Percentiles rank a stretch among this genome's conserved stretches.
Evolutionary conservation across 2,797 vertebrate genomes (phyloP).

Genomic region (Betta splendens): DNA sequence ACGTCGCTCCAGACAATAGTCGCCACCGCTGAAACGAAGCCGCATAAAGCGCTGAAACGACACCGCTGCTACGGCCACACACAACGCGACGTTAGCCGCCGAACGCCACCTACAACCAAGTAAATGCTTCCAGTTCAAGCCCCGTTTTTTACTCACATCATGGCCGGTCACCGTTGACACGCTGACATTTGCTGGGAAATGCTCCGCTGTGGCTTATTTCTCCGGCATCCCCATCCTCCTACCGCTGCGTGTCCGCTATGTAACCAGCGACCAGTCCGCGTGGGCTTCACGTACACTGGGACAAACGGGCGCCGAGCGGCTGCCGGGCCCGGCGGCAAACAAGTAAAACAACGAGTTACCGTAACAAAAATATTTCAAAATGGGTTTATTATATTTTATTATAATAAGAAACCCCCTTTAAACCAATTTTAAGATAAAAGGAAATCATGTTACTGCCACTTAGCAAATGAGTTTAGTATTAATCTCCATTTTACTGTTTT

Average conservation of each 20-base stretch:
- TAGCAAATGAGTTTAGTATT: too few relatives aligned
- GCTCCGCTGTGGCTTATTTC: constrained; percentile 9
- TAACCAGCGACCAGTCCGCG: neutral
- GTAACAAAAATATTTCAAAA: too few relatives aligned
- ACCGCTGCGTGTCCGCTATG: constrained; percentile 6
- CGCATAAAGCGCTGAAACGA: fast-evolving
- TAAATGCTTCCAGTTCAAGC: fast-evolving
- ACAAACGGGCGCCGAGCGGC: too few relatives aligned
- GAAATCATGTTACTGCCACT: too few relatives aligned
- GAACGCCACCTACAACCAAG: neutral
- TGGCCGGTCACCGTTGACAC: neutral
- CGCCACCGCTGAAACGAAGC: fast-evolving
- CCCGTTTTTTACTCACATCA: constrained; percentile 38
- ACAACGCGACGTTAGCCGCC: constrained; percentile 22
- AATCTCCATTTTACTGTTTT: too few relatives aligned
- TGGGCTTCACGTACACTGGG: neutral
- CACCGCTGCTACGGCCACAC: constrained; percentile 2
- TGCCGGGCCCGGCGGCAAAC: too few relatives aligned
- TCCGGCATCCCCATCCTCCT: constrained; percentile 40
- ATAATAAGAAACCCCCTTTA: too few relatives aligned
- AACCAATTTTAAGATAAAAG: too few relatives aligned
- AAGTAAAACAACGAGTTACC: too few relatives aligned
- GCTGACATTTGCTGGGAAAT: neutral
- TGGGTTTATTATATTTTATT: too few relatives aligned
- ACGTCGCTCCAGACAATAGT: fast-evolving